phyloP scores from a whole-genome alignment of 37 sponge, comb jelly and placozoan genomes.

The Cladorhizidae sp. region DNA sequence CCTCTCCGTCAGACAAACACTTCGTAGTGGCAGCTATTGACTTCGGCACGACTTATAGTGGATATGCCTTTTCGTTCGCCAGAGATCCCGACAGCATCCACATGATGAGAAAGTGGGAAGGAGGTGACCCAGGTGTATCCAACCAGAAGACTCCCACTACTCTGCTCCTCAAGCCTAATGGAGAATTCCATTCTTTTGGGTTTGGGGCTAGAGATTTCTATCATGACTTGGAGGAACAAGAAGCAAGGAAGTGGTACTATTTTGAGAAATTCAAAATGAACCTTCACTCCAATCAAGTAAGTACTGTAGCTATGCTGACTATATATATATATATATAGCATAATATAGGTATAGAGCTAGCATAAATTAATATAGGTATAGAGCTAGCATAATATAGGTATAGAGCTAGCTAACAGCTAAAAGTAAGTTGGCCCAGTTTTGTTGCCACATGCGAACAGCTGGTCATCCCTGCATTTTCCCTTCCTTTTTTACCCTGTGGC shows the following conservation, averaged over 20 bases:
- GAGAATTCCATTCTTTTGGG: slow-evolving; percentile 90
- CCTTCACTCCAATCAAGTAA: slow-evolving; percentile 84
- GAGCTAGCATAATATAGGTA: no score
- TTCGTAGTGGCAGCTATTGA: slow-evolving; percentile 92
- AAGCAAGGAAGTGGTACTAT: slow-evolving; percentile 82
- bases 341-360: not conserved
- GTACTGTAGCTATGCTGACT: not conserved
- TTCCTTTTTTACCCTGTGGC: slow-evolving; percentile 1
- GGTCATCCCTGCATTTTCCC: not conserved
- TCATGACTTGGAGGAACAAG: slow-evolving; percentile 82
- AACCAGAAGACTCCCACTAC: slow-evolving; percentile 88
- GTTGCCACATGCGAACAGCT: no score
- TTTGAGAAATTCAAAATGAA: slow-evolving; percentile 93
- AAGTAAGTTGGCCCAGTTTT: no score
- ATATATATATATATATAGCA: not conserved
- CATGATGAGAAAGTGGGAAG: slow-evolving; percentile 93
- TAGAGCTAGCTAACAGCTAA: no score
- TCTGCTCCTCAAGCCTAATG: slow-evolving; percentile 81
- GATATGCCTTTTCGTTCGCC: slow-evolving; percentile 88
- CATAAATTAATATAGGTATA: not conserved
- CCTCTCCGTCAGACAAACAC: slow-evolving; percentile 52
- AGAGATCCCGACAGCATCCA: slow-evolving; percentile 87
- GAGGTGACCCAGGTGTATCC: slow-evolving; percentile 86
- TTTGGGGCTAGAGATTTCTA: slow-evolving; percentile 80
- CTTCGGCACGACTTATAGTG: slow-evolving; percentile 91